Percentiles rank a stretch among this genome's conserved stretches.
Conservation (phyloP, 2,888 invertebrate species). For the Perizoma flavofasciatum region DNA sequence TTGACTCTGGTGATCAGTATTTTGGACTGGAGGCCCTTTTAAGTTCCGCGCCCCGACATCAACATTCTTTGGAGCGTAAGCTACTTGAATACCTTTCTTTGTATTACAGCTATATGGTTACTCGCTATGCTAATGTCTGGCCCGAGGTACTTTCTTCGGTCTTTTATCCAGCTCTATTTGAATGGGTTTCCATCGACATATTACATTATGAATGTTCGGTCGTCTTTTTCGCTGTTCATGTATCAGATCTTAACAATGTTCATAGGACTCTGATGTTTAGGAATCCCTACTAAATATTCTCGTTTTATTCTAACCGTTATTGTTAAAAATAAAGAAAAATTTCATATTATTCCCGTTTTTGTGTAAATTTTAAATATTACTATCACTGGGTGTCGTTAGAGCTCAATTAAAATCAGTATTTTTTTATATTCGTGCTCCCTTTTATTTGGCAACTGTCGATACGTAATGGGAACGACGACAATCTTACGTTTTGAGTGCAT, state of each 20-base stretch:
- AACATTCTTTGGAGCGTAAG: constrained; percentile 40
- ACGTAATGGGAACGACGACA: constrained; percentile 30
- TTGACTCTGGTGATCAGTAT: constrained; percentile 66
- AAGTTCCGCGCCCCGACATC: constrained; percentile 55
- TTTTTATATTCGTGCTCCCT: constrained; percentile 23
- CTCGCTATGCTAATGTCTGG: constrained; percentile 28
- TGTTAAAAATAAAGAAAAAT: constrained; percentile 10
- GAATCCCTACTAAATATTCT: neutral
- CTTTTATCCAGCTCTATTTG: constrained; percentile 18
- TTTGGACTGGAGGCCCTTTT: constrained; percentile 63
- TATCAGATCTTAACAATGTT: neutral
- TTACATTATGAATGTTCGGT: constrained; percentile 3
- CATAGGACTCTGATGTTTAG: neutral
- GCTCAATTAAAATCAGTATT: constrained; percentile 29
- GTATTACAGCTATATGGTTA: constrained; percentile 36
- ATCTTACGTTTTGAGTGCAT: constrained; percentile 25
- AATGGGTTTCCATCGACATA: constrained; percentile 5
- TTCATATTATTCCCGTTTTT: constrained; percentile 30
- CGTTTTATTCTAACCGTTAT: neutral
- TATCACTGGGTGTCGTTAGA: constrained; percentile 29
- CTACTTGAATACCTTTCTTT: constrained; percentile 38
- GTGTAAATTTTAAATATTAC: constrained; percentile 31
- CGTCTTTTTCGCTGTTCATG: neutral
- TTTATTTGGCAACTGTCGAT: constrained; percentile 32
- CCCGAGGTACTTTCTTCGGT: constrained; percentile 25